Percentiles rank a stretch among this genome's conserved stretches.
Conservation (phyloP, 1,140 invertebrate genomes). For the Scaptomyza graminum region DNA sequence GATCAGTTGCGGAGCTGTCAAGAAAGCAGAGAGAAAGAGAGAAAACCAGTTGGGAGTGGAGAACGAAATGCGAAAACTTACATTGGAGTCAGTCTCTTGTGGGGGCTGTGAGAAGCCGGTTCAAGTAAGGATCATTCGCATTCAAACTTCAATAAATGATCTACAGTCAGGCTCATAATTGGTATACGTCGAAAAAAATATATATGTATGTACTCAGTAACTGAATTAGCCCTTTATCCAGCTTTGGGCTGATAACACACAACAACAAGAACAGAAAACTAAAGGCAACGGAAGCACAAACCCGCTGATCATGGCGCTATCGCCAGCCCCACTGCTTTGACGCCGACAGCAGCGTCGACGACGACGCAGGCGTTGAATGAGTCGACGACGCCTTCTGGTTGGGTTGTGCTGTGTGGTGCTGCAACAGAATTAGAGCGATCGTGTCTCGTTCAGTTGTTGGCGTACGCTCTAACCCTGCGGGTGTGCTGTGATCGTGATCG, state of each 20-base stretch:
- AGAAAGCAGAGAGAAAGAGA: not conserved
- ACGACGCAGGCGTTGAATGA: slow-evolving; percentile 1
- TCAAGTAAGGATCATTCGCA: slow-evolving; percentile 39
- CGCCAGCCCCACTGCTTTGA: slow-evolving; percentile 9
- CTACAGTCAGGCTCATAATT: slow-evolving; percentile 6
- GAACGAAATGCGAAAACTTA: slow-evolving; percentile 17
- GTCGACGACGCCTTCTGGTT: slow-evolving; percentile 23
- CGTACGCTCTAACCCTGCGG: slow-evolving; percentile 74
- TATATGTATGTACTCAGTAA: not conserved
- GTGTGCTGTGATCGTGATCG: slow-evolving; percentile 55
- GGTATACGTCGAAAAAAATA: not conserved
- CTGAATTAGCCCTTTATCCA: slow-evolving; percentile 37
- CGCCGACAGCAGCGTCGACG: slow-evolving; percentile 17
- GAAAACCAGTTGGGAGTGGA: slow-evolving; percentile 61
- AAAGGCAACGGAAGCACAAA: slow-evolving; percentile 38
- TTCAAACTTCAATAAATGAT: not conserved
- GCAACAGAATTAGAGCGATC: slow-evolving; percentile 77
- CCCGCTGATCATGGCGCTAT: slow-evolving; percentile 43
- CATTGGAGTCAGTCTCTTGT: slow-evolving; percentile 47
- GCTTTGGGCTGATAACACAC: slow-evolving; percentile 28
- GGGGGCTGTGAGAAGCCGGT: slow-evolving; percentile 50
- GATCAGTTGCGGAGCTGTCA: slow-evolving; percentile 47
- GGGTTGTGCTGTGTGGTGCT: slow-evolving; percentile 23
- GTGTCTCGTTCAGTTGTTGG: slow-evolving; percentile 70
- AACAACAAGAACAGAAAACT: not conserved